Evolutionary conservation across 1,140 invertebrate species (phyloP).

Genomic region (Brachionus calyciflorus): DNA sequence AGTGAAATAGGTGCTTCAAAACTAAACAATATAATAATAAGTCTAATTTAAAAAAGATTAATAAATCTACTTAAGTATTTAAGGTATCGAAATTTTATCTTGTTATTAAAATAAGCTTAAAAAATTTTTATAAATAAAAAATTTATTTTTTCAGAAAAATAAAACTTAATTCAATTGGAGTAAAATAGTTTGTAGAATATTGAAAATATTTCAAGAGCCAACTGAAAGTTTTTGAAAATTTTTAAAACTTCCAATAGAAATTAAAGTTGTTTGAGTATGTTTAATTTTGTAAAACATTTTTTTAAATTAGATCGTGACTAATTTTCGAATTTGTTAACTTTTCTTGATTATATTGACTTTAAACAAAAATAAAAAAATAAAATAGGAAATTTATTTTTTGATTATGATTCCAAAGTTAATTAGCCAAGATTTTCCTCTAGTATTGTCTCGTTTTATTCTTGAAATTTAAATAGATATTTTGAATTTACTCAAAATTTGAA

Average conservation of each 20-base stretch:
- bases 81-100: neutral
- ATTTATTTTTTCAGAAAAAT: too few species aligned
- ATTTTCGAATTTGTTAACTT: neutral
- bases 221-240: neutral
- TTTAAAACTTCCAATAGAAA: neutral
- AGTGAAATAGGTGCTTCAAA: conserved; percentile 40
- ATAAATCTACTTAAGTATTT: conserved; percentile 28
- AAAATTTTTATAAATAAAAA: too few species aligned
- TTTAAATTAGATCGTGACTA: neutral
- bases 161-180: too few species aligned
- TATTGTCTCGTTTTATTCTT: too few species aligned
- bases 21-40: conserved; percentile 20
- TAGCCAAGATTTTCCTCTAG: too few species aligned
- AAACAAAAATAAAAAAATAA: neutral
- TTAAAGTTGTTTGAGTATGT: neutral
- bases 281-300: neutral
- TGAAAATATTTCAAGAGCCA: neutral
- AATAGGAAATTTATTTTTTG: conserved; percentile 27
- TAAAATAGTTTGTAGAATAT: too few species aligned
- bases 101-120: conserved; percentile 20
- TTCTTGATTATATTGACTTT: conserved; percentile 38
- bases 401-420: neutral
- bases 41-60: conserved; percentile 27
- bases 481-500: too few species aligned
- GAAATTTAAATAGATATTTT: too few species aligned